A percentile compares a stretch with the other conserved stretches of the same genome.
Evolutionary conservation across 1,140 invertebrate species (phyloP).

Genomic region (Anoplolepis gracilipes): DNA sequence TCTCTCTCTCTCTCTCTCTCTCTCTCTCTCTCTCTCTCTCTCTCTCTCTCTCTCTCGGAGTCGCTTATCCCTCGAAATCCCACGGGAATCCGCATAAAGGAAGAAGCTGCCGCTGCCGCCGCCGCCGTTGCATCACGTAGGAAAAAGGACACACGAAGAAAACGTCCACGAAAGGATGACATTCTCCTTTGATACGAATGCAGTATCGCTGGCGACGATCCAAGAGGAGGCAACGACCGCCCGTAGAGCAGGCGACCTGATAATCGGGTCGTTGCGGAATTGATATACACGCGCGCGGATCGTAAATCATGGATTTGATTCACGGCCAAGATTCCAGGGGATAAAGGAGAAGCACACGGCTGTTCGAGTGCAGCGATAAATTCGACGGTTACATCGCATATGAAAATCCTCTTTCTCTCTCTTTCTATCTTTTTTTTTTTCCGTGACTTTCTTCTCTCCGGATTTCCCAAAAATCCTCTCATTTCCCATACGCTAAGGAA

Average conservation of each 20-base stretch:
- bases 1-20: too few relatives aligned
- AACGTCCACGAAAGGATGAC: background rate
- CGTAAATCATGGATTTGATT: constrained; percentile 80
- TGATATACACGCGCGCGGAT: constrained; percentile 78
- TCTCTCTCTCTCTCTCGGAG: too few relatives aligned
- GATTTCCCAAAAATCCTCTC: background rate
- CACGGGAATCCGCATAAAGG: constrained; percentile 32
- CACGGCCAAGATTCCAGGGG: constrained; percentile 77
- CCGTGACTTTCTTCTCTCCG: background rate
- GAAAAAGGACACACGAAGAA: constrained; percentile 3
- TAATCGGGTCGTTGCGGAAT: constrained; percentile 82
- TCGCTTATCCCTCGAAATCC: constrained; percentile 50
- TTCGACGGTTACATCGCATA: constrained; percentile 68
- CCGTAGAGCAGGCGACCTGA: constrained; percentile 66
- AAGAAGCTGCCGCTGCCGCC: background rate
- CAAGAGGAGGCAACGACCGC: constrained; percentile 76
- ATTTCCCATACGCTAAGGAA: constrained; percentile 9
- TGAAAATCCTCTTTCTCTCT: constrained; percentile 7
- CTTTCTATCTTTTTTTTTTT: background rate
- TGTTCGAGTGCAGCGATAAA: constrained; percentile 66
- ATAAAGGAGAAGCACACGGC: constrained; percentile 65
- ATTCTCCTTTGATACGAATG: constrained; percentile 47
- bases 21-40: too few relatives aligned
- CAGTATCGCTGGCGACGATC: constrained; percentile 74
- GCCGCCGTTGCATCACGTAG: background rate